Conservation (phyloP, 2,113 vertebrate species). For the Podarcis raffonei region DNA sequence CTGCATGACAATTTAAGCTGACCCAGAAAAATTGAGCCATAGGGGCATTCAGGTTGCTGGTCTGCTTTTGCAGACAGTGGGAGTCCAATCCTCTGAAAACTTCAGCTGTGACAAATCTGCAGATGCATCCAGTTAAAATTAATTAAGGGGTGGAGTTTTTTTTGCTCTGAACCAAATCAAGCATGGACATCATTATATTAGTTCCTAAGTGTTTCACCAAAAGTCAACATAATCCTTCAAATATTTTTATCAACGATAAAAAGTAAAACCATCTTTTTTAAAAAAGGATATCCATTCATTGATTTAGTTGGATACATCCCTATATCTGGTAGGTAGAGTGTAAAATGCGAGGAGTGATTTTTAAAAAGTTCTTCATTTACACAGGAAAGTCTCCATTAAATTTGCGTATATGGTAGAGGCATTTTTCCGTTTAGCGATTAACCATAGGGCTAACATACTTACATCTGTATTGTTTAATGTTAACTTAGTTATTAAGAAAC, state of each 20-base stretch:
- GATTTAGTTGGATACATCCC: too few relatives aligned
- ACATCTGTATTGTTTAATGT: too few relatives aligned
- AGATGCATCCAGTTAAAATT: neutral
- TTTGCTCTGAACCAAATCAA: neutral
- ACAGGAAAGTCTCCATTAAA: too few relatives aligned
- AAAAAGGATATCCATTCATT: too few relatives aligned
- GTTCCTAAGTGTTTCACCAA: neutral
- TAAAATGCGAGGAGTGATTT: too few relatives aligned
- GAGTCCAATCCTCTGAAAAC: neutral
- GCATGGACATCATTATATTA: neutral
- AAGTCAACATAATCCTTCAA: neutral
- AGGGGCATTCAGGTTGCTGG: constrained; percentile 2
- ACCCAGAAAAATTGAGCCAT: constrained; percentile 41
- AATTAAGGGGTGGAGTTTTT: neutral
- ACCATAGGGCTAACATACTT: too few relatives aligned
- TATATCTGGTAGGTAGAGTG: too few relatives aligned
- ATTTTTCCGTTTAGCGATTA: too few relatives aligned
- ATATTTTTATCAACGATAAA: neutral
- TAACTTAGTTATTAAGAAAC: too few relatives aligned
- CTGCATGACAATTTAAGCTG: constrained; percentile 6
- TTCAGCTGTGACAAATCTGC: constrained; percentile 22
- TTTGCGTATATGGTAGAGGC: too few relatives aligned
- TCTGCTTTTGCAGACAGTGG: constrained; percentile 17
- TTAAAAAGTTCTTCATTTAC: too few relatives aligned
- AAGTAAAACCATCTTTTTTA: neutral